These are phyloP conservation scores for Protobothrops mucrosquamatus DNA, from an alignment of 2,113 vertebrate genomes.

Conservation along the genomic window DNA sequence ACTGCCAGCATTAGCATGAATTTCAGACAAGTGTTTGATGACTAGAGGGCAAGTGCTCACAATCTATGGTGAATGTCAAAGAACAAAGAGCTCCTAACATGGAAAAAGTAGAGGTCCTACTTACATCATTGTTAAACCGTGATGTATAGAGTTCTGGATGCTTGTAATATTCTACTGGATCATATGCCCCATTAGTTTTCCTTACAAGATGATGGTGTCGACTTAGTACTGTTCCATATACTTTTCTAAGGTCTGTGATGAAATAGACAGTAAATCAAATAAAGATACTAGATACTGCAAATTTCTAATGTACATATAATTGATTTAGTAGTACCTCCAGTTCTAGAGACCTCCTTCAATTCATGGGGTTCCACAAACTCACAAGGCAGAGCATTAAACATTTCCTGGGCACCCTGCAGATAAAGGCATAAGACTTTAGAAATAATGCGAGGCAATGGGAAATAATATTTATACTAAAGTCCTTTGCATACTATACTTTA, in stretches of 20 bases:
- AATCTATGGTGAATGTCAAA: not conserved
- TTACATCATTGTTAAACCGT: slow-evolving; percentile 88
- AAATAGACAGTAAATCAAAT: slow-evolving; percentile 10
- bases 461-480: not conserved
- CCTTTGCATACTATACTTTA: not conserved
- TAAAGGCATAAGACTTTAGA: slow-evolving; percentile 1
- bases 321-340: slow-evolving; percentile 77
- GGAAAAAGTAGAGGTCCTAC: slow-evolving; percentile 52
- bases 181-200: slow-evolving; percentile 86
- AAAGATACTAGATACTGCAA: slow-evolving; percentile 5
- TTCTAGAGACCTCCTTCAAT: slow-evolving; percentile 84
- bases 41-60: not conserved
- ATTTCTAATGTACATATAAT: not conserved
- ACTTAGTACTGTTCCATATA: slow-evolving; percentile 94
- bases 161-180: slow-evolving; percentile 88
- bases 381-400: slow-evolving; percentile 91
- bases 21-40: not conserved
- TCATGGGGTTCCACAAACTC: slow-evolving; percentile 96
- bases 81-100: not conserved
- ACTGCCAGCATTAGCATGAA: not conserved
- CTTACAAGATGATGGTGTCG: slow-evolving; percentile 94
- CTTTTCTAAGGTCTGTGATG: slow-evolving; percentile 85
- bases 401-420: slow-evolving; percentile 91
- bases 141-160: slow-evolving; percentile 91
- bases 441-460: not conserved